These are phyloP conservation scores for Styela clava DNA, from an alignment of 23 tunicate genomes.

Conservation along the genomic window DNA sequence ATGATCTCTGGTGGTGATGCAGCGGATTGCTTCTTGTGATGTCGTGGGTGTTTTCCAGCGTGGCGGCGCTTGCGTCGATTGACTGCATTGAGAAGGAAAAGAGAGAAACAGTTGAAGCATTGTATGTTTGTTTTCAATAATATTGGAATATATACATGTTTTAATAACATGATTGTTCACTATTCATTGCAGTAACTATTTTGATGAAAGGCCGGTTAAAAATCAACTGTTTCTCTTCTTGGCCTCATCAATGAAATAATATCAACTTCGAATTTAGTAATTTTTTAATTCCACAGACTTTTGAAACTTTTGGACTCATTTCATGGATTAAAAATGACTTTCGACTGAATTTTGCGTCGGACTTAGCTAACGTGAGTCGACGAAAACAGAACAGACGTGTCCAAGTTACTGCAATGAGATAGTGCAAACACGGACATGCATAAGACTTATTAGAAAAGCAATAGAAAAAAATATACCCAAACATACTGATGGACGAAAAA, in stretches of 20 bases:
- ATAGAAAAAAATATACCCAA: no score
- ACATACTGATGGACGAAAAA: no score
- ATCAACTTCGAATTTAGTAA: no score
- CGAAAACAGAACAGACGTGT: background rate
- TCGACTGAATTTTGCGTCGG: background rate
- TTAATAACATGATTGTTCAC: background rate
- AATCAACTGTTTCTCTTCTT: background rate
- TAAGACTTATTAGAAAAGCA: no score
- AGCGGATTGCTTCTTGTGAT: background rate
- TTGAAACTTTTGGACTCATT: no score
- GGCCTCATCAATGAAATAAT: background rate
- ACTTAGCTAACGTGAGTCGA: background rate
- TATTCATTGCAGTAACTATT: background rate
- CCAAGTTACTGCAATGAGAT: background rate
- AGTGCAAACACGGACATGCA: background rate
- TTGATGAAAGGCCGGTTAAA: background rate
- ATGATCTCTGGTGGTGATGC: background rate
- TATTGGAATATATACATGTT: background rate
- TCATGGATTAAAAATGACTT: no score
- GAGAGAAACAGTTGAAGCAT: slow-evolving; percentile 15
- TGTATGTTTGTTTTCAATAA: background rate
- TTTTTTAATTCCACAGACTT: no score
- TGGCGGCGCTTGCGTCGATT: slow-evolving; percentile 19
- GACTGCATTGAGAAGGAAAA: slow-evolving; percentile 25
- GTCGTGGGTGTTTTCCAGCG: slow-evolving; percentile 6